These are phyloP conservation scores for Hyles euphorbiae DNA, from an alignment of 1,140 invertebrate genomes.

Conservation along the genomic window DNA sequence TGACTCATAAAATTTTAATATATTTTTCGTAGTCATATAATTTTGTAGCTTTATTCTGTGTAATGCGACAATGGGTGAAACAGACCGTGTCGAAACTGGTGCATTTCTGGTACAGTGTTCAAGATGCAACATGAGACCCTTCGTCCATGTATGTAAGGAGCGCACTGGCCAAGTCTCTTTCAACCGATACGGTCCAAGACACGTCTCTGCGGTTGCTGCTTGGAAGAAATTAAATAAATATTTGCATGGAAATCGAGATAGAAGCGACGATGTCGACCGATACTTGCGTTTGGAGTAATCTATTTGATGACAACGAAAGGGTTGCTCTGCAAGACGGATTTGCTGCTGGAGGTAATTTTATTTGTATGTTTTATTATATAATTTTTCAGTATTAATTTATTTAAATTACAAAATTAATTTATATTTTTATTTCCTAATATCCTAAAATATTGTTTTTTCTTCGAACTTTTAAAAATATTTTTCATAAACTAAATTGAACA, in stretches of 20 bases:
- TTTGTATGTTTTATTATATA: not conserved
- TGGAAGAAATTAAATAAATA: too few species aligned
- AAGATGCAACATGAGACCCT: slow-evolving; percentile 27
- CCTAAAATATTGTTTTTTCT: too few species aligned
- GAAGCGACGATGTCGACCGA: not conserved
- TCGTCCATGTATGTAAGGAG: not conserved
- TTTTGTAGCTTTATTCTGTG: not conserved
- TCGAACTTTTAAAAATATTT: too few species aligned
- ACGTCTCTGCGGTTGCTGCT: too few species aligned
- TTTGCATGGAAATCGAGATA: too few species aligned
- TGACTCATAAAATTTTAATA: too few species aligned
- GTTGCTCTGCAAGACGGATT: slow-evolving; percentile 31
- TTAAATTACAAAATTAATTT: too few species aligned
- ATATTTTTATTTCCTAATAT: too few species aligned
- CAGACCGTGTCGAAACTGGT: slow-evolving; percentile 29
- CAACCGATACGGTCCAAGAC: too few species aligned
- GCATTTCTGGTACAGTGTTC: slow-evolving; percentile 12
- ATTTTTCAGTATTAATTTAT: too few species aligned
- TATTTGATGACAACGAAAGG: slow-evolving; percentile 36
- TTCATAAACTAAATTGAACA: too few species aligned
- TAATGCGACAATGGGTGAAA: slow-evolving; percentile 18
- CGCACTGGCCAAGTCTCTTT: too few species aligned
- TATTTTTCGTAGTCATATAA: not conserved
- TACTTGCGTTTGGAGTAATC: slow-evolving; percentile 34
- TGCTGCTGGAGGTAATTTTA: slow-evolving; percentile 33